phyloP scores from a whole-genome alignment of 1,140 invertebrate species.

The Belonocnema kinseyi region DNA sequence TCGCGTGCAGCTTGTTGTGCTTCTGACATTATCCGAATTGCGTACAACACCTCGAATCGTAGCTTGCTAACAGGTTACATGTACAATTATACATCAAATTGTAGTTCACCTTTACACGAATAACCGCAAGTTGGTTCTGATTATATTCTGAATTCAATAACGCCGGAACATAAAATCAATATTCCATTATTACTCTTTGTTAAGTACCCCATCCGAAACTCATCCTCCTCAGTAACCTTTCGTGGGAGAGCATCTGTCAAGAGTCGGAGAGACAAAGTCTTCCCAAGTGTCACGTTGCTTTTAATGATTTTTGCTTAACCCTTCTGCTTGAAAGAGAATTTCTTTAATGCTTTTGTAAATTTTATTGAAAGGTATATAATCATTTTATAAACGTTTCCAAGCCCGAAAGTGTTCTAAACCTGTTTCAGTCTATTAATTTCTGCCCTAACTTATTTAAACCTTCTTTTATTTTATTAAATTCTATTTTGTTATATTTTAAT shows the following conservation, averaged over 20 bases:
- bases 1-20: slow-evolving; percentile 66
- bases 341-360: no score
- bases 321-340: not conserved
- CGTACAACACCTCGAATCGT: slow-evolving; percentile 50
- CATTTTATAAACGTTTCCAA: no score
- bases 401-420: no score
- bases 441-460: no score
- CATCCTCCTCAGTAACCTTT: slow-evolving; percentile 2
- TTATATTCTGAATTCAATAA: slow-evolving; percentile 27
- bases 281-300: slow-evolving; percentile 21
- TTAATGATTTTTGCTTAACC: slow-evolving; percentile 8
- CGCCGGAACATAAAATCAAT: not conserved
- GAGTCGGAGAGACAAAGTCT: slow-evolving; percentile 13
- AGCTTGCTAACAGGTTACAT: slow-evolving; percentile 38
- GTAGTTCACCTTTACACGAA: slow-evolving; percentile 15
- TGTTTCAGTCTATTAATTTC: no score
- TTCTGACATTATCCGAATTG: slow-evolving; percentile 63
- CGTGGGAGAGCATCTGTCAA: slow-evolving; percentile 24
- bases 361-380: no score
- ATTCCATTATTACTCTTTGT: slow-evolving; percentile 27
- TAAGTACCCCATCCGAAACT: slow-evolving; percentile 3
- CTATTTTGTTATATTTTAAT: no score
- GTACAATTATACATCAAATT: not conserved
- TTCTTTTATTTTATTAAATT: no score
- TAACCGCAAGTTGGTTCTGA: slow-evolving; percentile 7